These are phyloP conservation scores for Amorpha juglandis DNA, from an alignment of 2,888 invertebrate genomes.

Conservation along the genomic window DNA sequence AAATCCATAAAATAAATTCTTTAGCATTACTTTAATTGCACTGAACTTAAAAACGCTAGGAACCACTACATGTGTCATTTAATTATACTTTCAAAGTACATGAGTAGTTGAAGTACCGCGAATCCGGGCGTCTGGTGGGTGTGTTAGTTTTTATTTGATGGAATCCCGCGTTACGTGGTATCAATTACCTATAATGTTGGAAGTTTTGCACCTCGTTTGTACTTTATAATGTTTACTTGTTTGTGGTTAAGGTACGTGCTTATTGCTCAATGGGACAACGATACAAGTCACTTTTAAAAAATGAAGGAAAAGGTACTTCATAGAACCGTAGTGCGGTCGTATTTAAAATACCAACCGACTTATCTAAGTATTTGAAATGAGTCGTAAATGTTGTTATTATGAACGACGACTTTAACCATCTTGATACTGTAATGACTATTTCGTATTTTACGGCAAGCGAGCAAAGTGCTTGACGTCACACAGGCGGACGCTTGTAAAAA, in stretches of 20 bases:
- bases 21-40: background rate
- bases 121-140: background rate
- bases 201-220: constrained; percentile 30
- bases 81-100: constrained; percentile 29
- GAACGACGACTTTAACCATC: too few relatives aligned
- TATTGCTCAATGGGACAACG: background rate
- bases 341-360: too few relatives aligned
- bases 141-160: constrained; percentile 37
- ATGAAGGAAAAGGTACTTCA: too few relatives aligned
- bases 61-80: constrained; percentile 13
- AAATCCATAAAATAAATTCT: background rate
- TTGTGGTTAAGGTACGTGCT: constrained; percentile 3
- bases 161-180: constrained; percentile 41
- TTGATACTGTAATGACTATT: too few relatives aligned
- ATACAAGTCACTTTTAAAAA: too few relatives aligned
- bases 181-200: constrained; percentile 43
- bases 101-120: constrained; percentile 7
- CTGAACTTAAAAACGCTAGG: background rate
- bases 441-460: too few relatives aligned
- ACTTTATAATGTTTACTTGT: constrained; percentile 28
- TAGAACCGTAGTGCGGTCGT: too few relatives aligned
- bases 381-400: too few relatives aligned
- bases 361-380: too few relatives aligned
- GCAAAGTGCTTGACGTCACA: too few relatives aligned
- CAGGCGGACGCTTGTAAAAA: too few relatives aligned